Evolutionary conservation across 1,140 invertebrate species (phyloP).

Genomic region (Drosophila suzukii): DNA sequence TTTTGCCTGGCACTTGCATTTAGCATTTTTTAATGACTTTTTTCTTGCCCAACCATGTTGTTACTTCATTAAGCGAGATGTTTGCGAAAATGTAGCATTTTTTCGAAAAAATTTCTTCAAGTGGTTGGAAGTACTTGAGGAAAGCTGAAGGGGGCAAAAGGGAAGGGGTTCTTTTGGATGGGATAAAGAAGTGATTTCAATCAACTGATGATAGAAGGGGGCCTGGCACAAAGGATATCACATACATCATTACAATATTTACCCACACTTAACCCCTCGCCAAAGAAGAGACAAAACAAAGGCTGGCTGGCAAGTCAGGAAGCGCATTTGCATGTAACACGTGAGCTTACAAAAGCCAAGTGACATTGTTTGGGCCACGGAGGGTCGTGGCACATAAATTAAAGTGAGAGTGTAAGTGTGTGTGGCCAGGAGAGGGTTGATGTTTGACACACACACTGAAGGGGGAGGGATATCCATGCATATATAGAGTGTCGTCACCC

Average conservation of each 20-base stretch:
- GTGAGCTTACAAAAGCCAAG: conserved; percentile 78
- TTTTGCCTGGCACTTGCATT: conserved; percentile 63
- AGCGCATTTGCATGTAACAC: conserved; percentile 80
- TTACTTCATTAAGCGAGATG: conserved; percentile 72
- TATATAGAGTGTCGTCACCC: conserved; percentile 12
- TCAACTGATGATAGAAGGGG: conserved; percentile 66
- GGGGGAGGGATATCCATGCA: conserved; percentile 1
- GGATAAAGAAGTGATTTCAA: conserved; percentile 65
- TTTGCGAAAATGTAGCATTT: conserved; percentile 67
- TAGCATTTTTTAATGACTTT: conserved; percentile 78
- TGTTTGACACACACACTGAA: conserved; percentile 48
- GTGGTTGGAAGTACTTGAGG: conserved; percentile 50
- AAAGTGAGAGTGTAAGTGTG: conserved; percentile 80
- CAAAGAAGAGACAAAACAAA: conserved; percentile 37
- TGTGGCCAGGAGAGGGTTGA: conserved; percentile 62
- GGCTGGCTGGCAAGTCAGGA: conserved; percentile 48
- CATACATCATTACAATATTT: conserved; percentile 82
- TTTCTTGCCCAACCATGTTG: conserved; percentile 54
- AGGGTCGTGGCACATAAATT: conserved; percentile 76
- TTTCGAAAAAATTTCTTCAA: conserved; percentile 47
- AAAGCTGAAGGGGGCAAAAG: conserved; percentile 1
- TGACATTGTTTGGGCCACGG: conserved; percentile 70
- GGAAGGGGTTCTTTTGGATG: conserved; percentile 19
- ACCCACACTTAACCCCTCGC: conserved; percentile 62
- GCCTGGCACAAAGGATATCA: conserved; percentile 65